phyloP scores from a whole-genome alignment of 2,113 vertebrate genomes.

The Microtus pennsylvanicus region DNA sequence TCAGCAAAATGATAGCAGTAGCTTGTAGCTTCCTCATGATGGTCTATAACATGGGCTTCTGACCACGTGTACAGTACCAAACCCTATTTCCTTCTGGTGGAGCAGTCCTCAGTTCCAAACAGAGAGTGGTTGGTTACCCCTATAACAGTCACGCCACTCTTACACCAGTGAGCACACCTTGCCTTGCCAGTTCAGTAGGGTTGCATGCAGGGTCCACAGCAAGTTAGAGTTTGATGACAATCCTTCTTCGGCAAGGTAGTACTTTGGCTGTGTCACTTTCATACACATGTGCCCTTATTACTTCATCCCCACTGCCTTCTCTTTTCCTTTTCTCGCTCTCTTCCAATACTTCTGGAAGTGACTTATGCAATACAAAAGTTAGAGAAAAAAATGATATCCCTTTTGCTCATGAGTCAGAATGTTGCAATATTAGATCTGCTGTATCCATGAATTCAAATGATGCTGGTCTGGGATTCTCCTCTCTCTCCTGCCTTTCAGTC shows the following conservation, averaged over 20 bases:
- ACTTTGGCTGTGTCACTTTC: not conserved
- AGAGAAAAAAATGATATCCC: not conserved
- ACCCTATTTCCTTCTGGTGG: not conserved
- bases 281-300: not conserved
- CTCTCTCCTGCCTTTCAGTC: not conserved
- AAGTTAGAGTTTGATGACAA: too few species aligned
- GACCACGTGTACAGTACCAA: not conserved
- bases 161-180: not conserved
- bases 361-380: not conserved
- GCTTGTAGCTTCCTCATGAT: not conserved
- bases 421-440: not conserved
- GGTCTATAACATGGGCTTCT: not conserved
- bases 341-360: not conserved
- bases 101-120: not conserved
- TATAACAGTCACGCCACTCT: fast-evolving
- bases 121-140: not conserved
- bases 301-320: not conserved
- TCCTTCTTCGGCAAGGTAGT: not conserved
- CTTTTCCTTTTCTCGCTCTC: not conserved
- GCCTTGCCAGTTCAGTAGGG: not conserved
- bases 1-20: not conserved
- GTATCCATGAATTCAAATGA: not conserved
- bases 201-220: not conserved
- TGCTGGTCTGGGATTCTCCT: not conserved
- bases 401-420: not conserved